Conservation (phyloP, 2,113 vertebrate species). For the Dendropsophus ebraccatus region DNA sequence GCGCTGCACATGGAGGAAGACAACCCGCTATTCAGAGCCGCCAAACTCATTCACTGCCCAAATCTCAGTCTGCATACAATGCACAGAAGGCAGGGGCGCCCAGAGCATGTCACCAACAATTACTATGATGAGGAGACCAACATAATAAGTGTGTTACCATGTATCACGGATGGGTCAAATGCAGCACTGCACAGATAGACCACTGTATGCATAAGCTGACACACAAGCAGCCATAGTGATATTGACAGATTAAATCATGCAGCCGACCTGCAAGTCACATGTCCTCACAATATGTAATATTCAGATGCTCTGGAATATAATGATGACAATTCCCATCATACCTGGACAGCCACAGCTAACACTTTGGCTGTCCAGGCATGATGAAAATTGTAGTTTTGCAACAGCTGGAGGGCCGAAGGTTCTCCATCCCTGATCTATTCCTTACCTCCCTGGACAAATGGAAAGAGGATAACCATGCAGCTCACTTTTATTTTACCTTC, state of each 20-base stretch:
- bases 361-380: no score
- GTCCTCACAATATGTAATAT: no score
- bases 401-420: no score
- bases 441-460: not conserved
- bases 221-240: not conserved
- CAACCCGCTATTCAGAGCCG: slow-evolving; percentile 12
- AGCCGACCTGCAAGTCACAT: no score
- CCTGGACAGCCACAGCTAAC: no score
- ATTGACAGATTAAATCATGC: not conserved
- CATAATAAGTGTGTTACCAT: not conserved
- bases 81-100: not conserved
- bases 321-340: no score
- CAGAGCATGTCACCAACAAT: not conserved
- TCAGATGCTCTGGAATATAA: no score
- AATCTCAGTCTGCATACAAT: not conserved
- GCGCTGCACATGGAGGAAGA: not conserved
- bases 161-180: not conserved
- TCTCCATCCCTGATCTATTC: no score
- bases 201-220: not conserved
- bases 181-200: not conserved
- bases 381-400: no score
- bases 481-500: no score
- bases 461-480: no score
- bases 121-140: not conserved
- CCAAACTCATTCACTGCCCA: not conserved